These are phyloP conservation scores for Nebria brevicollis DNA, from an alignment of 2,888 invertebrate species.

Conservation along the genomic window DNA sequence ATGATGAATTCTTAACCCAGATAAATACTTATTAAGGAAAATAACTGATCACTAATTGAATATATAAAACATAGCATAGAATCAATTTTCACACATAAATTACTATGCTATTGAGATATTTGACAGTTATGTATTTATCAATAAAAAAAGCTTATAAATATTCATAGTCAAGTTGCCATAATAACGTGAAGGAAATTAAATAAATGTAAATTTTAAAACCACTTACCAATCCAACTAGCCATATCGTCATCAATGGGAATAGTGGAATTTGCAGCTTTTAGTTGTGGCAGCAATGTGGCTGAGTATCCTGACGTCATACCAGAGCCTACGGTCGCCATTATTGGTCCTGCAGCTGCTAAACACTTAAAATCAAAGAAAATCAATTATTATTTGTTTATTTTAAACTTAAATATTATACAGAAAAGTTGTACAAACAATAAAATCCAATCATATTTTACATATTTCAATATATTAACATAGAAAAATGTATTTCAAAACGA, in stretches of 20 bases:
- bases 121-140: not conserved
- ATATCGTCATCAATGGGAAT: slow-evolving; percentile 65
- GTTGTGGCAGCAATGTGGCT: slow-evolving; percentile 71
- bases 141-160: not conserved
- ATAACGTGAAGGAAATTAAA: not conserved
- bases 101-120: not conserved
- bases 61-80: not conserved
- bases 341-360: slow-evolving; percentile 67
- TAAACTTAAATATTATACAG: not conserved
- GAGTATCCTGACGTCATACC: slow-evolving; percentile 74
- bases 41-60: too few species aligned
- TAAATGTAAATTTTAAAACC: slow-evolving; percentile 10
- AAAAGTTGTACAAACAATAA: not conserved
- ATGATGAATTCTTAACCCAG: too few species aligned
- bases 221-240: slow-evolving; percentile 71
- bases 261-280: slow-evolving; percentile 61
- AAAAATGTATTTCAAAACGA: not conserved
- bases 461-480: not conserved
- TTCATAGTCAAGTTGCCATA: not conserved
- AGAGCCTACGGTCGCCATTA: slow-evolving; percentile 67
- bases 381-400: not conserved
- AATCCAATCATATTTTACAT: not conserved
- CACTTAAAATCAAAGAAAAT: slow-evolving; percentile 61
- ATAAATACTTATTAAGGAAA: too few species aligned
- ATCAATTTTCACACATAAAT: not conserved